Conservation (phyloP, 2,113 vertebrate genomes). For the Nanorana parkeri region DNA sequence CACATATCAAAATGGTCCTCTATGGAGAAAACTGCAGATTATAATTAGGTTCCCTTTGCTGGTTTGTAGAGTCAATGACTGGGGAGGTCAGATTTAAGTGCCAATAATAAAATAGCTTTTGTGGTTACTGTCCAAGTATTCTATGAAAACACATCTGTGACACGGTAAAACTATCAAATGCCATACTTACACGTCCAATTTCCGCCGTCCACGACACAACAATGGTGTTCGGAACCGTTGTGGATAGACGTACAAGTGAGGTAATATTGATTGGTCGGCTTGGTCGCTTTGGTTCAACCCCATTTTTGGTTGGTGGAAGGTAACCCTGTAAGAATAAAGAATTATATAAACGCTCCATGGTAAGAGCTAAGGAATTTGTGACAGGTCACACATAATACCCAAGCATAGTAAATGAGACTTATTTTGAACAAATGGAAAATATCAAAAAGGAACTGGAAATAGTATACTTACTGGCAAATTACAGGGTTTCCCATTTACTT, state of each 20-base stretch:
- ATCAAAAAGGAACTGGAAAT: not conserved
- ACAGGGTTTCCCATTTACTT: slow-evolving; percentile 98
- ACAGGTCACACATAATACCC: not conserved
- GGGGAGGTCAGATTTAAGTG: too few species aligned
- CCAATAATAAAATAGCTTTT: too few species aligned
- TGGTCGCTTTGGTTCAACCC: slow-evolving; percentile 98
- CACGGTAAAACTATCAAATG: not conserved
- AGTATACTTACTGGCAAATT: slow-evolving; percentile 92
- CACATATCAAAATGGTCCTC: too few species aligned
- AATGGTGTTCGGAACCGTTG: slow-evolving; percentile 96
- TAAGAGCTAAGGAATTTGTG: not conserved
- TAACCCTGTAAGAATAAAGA: slow-evolving; percentile 81
- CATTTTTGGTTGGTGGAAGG: slow-evolving; percentile 99
- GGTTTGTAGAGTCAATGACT: too few species aligned
- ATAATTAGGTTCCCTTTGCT: too few species aligned
- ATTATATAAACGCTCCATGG: not conserved
- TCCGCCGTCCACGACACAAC: slow-evolving; percentile 97
- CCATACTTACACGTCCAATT: slow-evolving; percentile 88
- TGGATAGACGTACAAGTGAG: slow-evolving; percentile 94
- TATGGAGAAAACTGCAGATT: too few species aligned
- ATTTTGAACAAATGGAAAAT: not conserved
- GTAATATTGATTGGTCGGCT: slow-evolving; percentile 99
- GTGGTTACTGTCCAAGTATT: too few species aligned
- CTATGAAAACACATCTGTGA: too few species aligned
- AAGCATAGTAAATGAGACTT: not conserved